Evolutionary conservation across 2,113 vertebrate genomes (phyloP).

Genomic region (Hydrolagus affinis): DNA sequence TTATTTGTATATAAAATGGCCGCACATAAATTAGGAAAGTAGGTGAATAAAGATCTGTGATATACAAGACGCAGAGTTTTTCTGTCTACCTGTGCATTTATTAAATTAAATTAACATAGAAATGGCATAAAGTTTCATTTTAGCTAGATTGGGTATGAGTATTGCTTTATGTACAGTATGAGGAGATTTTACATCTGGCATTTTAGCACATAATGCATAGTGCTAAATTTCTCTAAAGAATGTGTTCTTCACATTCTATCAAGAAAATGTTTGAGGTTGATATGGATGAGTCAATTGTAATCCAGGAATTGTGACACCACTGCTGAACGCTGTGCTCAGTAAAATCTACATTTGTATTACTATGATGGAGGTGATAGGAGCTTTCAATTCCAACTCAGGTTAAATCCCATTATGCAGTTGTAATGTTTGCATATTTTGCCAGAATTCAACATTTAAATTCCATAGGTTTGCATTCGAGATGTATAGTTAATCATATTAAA

Average conservation of each 20-base stretch:
- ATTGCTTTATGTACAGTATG: too few relatives aligned
- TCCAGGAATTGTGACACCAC: neutral
- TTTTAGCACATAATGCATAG: too few relatives aligned
- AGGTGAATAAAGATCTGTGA: too few relatives aligned
- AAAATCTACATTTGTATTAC: neutral
- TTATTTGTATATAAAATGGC: too few relatives aligned
- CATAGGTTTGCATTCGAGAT: neutral
- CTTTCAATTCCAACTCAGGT: neutral
- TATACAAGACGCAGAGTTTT: too few relatives aligned
- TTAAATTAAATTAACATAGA: too few relatives aligned
- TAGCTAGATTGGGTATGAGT: too few relatives aligned
- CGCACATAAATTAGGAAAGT: too few relatives aligned
- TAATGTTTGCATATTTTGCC: neutral
- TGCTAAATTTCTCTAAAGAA: neutral
- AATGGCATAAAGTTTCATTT: too few relatives aligned
- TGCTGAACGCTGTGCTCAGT: neutral
- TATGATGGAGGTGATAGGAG: neutral
- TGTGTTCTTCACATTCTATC: neutral
- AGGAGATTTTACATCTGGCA: too few relatives aligned
- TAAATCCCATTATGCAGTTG: neutral
- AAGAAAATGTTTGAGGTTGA: neutral
- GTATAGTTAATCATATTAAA: neutral
- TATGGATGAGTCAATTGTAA: neutral
- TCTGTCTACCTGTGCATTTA: too few relatives aligned
- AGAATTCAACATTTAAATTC: neutral